Evolutionary conservation across 2,888 invertebrate genomes (phyloP).

Genomic region (Auanema freiburgensis): DNA sequence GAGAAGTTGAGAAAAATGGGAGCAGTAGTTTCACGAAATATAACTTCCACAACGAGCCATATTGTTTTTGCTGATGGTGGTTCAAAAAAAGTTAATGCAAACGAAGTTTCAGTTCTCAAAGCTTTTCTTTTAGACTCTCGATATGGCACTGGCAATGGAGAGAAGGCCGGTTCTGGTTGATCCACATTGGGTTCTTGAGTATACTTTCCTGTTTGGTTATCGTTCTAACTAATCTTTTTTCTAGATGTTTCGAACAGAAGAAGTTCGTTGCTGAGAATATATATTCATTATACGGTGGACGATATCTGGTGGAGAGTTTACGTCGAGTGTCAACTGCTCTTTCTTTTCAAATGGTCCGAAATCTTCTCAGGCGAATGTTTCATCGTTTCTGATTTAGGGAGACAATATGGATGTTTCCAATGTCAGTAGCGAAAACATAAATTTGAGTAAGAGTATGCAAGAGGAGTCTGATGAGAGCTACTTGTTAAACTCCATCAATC

Average conservation of each 20-base stretch:
- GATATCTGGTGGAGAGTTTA: conserved; percentile 14
- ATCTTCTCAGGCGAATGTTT: no score
- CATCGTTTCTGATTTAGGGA: no score
- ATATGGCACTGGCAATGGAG: conserved; percentile 11
- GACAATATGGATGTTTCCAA: no score
- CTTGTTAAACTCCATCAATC: no score
- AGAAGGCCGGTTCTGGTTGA: conserved; percentile 19
- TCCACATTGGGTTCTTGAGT: conserved; percentile 29
- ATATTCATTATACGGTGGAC: conserved; percentile 17
- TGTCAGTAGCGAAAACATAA: no score
- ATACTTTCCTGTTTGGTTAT: conserved; percentile 8
- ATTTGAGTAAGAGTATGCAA: no score
- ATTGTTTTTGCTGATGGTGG: conserved; percentile 24
- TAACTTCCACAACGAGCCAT: conserved; percentile 16
- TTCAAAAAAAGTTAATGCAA: conserved; percentile 6
- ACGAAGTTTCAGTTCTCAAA: background rate
- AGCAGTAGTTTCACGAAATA: conserved; percentile 17
- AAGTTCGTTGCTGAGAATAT: conserved; percentile 15
- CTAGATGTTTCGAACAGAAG: conserved; percentile 15
- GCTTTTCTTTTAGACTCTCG: conserved; percentile 12
- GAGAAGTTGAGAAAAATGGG: conserved; percentile 24
- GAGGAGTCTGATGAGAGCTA: no score
- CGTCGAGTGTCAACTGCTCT: conserved; percentile 1
- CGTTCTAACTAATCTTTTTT: background rate
- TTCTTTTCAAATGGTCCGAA: background rate